Percentiles rank a stretch among this genome's conserved stretches.
Conservation (phyloP, 2,113 vertebrate species). For the Serilophus lunatus region DNA sequence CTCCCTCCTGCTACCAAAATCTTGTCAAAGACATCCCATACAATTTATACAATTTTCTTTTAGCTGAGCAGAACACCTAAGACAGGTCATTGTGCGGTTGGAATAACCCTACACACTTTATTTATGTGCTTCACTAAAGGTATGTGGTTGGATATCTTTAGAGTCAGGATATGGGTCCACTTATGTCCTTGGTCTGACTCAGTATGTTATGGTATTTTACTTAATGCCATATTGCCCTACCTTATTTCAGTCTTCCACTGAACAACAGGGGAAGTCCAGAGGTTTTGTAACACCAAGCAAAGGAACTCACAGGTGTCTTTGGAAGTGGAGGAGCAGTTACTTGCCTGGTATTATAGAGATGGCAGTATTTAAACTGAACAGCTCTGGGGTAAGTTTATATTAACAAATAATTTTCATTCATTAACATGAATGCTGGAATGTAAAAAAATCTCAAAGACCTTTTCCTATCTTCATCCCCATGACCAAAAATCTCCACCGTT, state of each 20-base stretch:
- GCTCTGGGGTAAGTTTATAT: neutral
- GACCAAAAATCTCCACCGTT: slow-evolving; percentile 66
- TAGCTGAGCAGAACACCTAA: neutral
- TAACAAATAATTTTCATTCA: slow-evolving; percentile 42
- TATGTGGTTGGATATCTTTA: neutral
- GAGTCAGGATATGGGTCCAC: neutral
- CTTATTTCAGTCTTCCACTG: neutral
- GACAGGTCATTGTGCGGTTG: neutral
- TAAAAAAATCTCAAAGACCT: neutral
- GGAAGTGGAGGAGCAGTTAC: slow-evolving; percentile 7
- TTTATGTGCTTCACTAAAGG: neutral
- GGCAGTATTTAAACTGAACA: slow-evolving; percentile 6
- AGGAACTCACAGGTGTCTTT: neutral
- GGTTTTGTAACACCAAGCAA: neutral
- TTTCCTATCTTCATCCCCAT: slow-evolving; percentile 43
- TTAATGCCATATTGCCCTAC: neutral
- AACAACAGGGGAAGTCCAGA: neutral
- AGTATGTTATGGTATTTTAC: neutral
- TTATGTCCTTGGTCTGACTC: neutral
- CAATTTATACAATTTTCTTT: neutral
- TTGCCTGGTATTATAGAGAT: neutral
- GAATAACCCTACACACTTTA: neutral
- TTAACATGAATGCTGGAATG: neutral
- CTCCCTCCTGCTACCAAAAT: neutral
- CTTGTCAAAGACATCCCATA: neutral